Evolutionary conservation across 2,888 invertebrate genomes (phyloP).

Genomic region (Lissocephala sabroskyi): DNA sequence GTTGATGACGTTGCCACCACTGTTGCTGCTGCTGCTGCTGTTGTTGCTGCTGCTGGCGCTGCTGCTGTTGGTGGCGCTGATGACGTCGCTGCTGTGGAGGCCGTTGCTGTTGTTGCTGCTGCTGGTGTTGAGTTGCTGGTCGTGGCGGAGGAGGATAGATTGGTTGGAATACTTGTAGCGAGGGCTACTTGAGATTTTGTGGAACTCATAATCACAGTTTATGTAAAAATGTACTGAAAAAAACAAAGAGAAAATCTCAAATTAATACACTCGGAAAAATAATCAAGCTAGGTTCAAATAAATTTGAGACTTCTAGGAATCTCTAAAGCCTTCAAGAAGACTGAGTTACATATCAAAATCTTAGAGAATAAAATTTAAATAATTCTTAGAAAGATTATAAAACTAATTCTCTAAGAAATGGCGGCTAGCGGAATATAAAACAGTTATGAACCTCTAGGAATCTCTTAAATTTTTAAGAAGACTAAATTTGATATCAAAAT

Average conservation of each 20-base stretch:
- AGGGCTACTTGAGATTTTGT: slow-evolving; percentile 72
- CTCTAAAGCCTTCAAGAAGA: too few species aligned
- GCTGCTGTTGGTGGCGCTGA: background rate
- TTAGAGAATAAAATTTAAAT: too few species aligned
- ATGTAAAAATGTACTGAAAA: slow-evolving; percentile 62
- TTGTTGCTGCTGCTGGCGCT: background rate
- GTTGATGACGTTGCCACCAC: slow-evolving; percentile 27
- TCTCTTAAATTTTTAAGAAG: too few species aligned
- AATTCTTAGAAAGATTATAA: too few species aligned
- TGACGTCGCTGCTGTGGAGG: background rate
- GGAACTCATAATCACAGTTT: slow-evolving; percentile 73
- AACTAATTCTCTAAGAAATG: too few species aligned
- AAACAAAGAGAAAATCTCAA: slow-evolving; percentile 16
- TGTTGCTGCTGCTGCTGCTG: slow-evolving; percentile 2
- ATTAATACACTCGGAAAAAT: too few species aligned
- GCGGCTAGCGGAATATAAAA: too few species aligned
- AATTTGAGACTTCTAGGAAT: too few species aligned
- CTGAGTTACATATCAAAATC: too few species aligned
- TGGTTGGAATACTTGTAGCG: slow-evolving; percentile 71
- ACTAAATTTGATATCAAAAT: too few species aligned
- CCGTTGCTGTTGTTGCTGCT: background rate
- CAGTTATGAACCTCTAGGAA: too few species aligned
- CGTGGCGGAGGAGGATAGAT: slow-evolving; percentile 62
- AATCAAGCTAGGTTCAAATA: too few species aligned
- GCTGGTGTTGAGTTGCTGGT: slow-evolving; percentile 18